phyloP scores from a whole-genome alignment of 2,888 invertebrate genomes.

The Drosophila cognata region DNA sequence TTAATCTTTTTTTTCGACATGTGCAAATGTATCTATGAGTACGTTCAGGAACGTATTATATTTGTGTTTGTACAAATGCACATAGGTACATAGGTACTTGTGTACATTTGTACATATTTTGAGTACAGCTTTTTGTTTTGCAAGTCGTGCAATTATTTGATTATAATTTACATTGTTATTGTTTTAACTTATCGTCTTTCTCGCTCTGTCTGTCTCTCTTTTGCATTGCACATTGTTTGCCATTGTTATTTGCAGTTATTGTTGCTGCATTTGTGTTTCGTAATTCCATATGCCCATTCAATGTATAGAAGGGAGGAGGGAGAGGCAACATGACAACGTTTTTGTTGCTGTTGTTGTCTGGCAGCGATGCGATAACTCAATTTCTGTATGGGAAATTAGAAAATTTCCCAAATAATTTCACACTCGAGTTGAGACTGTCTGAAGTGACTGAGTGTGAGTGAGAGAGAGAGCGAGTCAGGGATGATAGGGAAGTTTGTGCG shows the following conservation, averaged over 20 bases:
- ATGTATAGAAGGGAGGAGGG: constrained; percentile 6
- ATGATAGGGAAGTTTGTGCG: constrained; percentile 24
- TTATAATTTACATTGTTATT: constrained; percentile 72
- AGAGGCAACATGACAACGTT: constrained; percentile 44
- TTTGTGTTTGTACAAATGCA: constrained; percentile 25
- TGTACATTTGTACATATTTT: constrained; percentile 18
- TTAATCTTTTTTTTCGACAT: constrained; percentile 5
- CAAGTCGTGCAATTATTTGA: constrained; percentile 79
- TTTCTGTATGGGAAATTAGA: constrained; percentile 74
- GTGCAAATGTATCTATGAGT: constrained; percentile 56
- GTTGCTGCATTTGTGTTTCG: constrained; percentile 52
- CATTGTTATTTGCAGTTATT: constrained; percentile 43
- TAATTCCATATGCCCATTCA: constrained; percentile 53
- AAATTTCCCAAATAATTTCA: constrained; percentile 80
- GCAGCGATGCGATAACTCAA: constrained; percentile 74
- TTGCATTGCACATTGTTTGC: constrained; percentile 58
- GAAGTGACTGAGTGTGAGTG: neutral
- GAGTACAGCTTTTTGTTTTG: constrained; percentile 54
- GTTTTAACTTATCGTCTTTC: constrained; percentile 37
- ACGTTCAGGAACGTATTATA: constrained; percentile 65
- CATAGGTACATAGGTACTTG: neutral
- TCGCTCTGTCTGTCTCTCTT: constrained; percentile 38
- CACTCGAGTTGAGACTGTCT: constrained; percentile 66
- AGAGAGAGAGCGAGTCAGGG: constrained; percentile 6
- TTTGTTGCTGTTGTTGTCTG: constrained; percentile 36